Conservation (phyloP, 1,140 invertebrate genomes). For the Lordiphosa stackelbergi region DNA sequence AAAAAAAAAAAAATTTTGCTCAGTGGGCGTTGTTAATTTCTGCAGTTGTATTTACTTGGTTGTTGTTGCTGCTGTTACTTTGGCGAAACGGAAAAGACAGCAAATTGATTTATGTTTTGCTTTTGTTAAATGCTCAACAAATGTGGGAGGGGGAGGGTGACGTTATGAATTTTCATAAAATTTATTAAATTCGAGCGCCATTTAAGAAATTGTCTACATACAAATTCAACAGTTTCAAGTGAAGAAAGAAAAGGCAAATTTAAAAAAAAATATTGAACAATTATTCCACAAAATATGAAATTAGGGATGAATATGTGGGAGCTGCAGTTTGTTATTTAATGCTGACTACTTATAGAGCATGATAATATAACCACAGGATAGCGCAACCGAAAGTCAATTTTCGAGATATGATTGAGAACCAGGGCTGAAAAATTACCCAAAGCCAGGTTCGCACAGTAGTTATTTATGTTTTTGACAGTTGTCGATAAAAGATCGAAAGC, state of each 20-base stretch:
- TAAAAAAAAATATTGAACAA: constrained; percentile 4
- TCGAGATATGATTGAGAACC: too few relatives aligned
- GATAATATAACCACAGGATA: too few relatives aligned
- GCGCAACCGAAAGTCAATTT: too few relatives aligned
- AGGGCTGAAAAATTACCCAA: too few relatives aligned
- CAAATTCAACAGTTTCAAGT: constrained; percentile 20
- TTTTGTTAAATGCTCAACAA: constrained; percentile 65
- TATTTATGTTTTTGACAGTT: too few relatives aligned
- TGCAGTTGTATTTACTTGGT: constrained; percentile 71
- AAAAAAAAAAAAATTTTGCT: constrained; percentile 25
- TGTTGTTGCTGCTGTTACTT: constrained; percentile 30
- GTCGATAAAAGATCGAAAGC: too few relatives aligned
- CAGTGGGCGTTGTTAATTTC: constrained; percentile 70
- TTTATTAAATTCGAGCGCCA: constrained; percentile 45
- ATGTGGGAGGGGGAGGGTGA: constrained; percentile 6
- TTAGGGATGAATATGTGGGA: too few relatives aligned
- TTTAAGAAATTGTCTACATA: constrained; percentile 35
- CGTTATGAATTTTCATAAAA: constrained; percentile 55
- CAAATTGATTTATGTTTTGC: constrained; percentile 70
- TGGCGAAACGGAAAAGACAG: constrained; percentile 36
- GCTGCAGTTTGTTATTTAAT: too few relatives aligned
- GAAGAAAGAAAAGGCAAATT: constrained; percentile 20
- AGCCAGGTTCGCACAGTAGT: too few relatives aligned
- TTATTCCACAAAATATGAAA: constrained; percentile 1
- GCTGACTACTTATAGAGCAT: too few relatives aligned